Evolutionary conservation across 1,140 invertebrate species (phyloP), one percentile per base, ranked within the genome.

Genomic region (Tetraneura akinire): DNA sequence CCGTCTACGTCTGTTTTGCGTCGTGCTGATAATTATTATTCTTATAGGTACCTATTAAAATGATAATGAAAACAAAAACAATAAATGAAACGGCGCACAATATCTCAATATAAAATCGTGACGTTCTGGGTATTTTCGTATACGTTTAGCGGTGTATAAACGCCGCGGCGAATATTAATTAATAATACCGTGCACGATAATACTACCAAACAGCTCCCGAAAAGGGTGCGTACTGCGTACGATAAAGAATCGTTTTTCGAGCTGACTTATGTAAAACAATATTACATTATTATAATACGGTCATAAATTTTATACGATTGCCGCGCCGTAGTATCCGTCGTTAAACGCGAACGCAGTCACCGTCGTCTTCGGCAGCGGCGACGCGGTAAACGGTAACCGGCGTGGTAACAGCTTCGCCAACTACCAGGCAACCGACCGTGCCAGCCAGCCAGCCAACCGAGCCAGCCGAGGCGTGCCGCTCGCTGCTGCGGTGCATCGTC

Each of bases 401-500:
- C 62, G 32, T 37, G 32, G 32, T 37, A 37, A 29, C 62, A 11
- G 49, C n/a, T 5, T 1, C 51, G 6, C 3, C n/a, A 9, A 9
- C 51, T 3, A 8, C 51, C n/a, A 21, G n/a, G 18, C 18, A 55
- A 55, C 5, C n/a, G n/a, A 18, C n/a, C n/a, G 9, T 37, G n/a
- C 6, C n/a, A 55, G 51, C n/a, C 51, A 55, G 51, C 18, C 49
- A n/a, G 18, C 16, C 49, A n/a, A 18, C 18, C 49, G n/a, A 42
- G 62, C 32, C 62, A 42, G 62, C 62, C 66, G 23, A 68, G 66
- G 66, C 66, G 66, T 68, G 47, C 47, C 70, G 42, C 70, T 37
- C 32, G 8, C 32, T 73, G 70, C 70, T 73, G 70, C 70, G 70
- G 70, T 73, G 26, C 53, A 53, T 73, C 70, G 70, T 73, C 70